Evolutionary conservation across 2,888 invertebrate species (phyloP).

Genomic region (Leptinotarsa rubiginosa): DNA sequence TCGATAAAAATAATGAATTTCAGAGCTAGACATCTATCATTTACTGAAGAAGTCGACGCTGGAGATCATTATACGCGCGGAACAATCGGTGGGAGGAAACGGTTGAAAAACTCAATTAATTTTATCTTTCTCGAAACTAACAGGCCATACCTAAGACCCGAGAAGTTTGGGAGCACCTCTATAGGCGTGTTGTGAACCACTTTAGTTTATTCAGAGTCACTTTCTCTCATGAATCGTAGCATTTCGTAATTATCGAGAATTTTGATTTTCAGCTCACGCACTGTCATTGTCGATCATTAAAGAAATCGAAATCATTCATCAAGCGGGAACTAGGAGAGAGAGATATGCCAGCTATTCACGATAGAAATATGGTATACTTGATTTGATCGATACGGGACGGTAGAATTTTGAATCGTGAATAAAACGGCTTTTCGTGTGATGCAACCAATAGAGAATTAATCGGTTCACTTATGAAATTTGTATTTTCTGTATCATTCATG

Average conservation of each 20-base stretch:
- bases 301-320: constrained; percentile 30
- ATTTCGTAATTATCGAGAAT: constrained; percentile 40
- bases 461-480: constrained; percentile 6
- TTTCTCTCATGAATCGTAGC: constrained; percentile 46
- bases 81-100: constrained; percentile 18
- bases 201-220: constrained; percentile 43
- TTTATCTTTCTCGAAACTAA: constrained; percentile 65
- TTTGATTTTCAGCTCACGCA: constrained; percentile 30
- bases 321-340: background rate
- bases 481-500: constrained; percentile 2
- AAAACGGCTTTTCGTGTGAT: background rate
- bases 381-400: background rate
- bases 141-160: constrained; percentile 54
- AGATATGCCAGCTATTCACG: constrained; percentile 10
- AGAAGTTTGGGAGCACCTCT: constrained; percentile 53
- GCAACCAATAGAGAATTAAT: background rate
- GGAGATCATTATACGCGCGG: constrained; percentile 5
- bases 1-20: constrained; percentile 17
- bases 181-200: constrained; percentile 54
- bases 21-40: constrained; percentile 20
- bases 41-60: constrained; percentile 30
- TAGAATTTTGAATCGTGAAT: constrained; percentile 3
- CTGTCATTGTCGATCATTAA: constrained; percentile 28
- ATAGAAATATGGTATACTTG: background rate
- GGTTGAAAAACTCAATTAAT: constrained; percentile 62